A percentile compares a stretch with the other conserved stretches of the same genome.
phyloP scores from a whole-genome alignment of 2,888 invertebrate species.

The Eilema griseolum region DNA sequence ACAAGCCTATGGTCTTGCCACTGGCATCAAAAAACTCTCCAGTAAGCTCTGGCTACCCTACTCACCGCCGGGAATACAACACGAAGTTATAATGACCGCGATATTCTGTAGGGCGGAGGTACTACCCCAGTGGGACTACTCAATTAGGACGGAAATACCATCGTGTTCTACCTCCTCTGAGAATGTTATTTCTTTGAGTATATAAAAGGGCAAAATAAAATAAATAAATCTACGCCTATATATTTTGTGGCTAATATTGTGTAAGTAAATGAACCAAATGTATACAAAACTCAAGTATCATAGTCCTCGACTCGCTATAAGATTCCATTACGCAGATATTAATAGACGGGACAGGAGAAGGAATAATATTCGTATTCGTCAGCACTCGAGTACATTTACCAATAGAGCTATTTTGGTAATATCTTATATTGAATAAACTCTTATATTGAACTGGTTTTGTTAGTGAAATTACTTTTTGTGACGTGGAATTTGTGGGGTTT shows the following conservation, averaged over 20 bases:
- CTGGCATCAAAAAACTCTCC: no score
- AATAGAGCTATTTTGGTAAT: constrained; percentile 16
- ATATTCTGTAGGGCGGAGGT: no score
- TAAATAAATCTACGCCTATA: background rate
- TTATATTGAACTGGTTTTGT: constrained; percentile 15
- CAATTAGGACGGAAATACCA: no score
- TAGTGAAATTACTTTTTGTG: constrained; percentile 1
- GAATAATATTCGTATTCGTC: constrained; percentile 13
- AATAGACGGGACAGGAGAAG: background rate
- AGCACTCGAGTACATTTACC: constrained; percentile 2
- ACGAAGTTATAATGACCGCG: no score
- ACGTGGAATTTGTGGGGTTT: background rate
- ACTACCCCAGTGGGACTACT: no score
- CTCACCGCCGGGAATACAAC: no score
- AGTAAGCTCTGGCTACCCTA: no score
- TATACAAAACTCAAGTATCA: background rate
- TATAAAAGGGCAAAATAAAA: no score
- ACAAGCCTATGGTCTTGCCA: no score
- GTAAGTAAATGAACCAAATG: background rate
- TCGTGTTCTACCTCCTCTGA: no score
- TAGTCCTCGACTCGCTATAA: constrained; percentile 5
- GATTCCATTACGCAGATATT: constrained; percentile 8
- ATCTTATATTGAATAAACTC: constrained; percentile 17
- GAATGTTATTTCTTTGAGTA: no score
- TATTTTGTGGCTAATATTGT: background rate